These are phyloP conservation scores for Drosophila nr. perissopoda DNA, from an alignment of 2,888 invertebrate genomes.

Conservation along the genomic window DNA sequence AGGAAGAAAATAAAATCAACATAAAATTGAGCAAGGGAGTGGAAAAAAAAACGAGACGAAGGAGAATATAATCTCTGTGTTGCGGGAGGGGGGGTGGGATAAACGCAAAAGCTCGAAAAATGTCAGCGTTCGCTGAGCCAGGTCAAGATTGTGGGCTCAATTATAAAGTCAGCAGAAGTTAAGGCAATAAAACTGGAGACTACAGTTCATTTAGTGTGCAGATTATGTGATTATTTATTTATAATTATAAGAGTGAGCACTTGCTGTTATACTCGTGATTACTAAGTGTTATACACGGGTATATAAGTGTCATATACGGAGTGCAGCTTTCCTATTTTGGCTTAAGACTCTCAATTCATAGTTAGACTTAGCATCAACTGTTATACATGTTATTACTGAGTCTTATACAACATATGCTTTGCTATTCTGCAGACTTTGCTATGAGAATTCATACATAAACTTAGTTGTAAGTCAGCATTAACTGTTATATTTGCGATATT, in stretches of 20 bases:
- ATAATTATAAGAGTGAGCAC: background rate
- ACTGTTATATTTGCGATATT: background rate
- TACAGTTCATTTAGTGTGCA: constrained; percentile 6
- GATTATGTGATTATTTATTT: constrained; percentile 3
- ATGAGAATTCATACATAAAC: background rate
- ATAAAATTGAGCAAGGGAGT: background rate
- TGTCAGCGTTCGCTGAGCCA: constrained; percentile 13
- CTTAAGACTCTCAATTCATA: background rate
- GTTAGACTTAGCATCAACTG: background rate
- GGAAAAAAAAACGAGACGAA: constrained; percentile 4
- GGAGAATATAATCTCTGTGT: constrained; percentile 17
- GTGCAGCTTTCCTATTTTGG: too few relatives aligned
- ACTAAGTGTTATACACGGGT: background rate
- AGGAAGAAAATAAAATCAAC: constrained; percentile 1
- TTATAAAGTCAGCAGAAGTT: constrained; percentile 34
- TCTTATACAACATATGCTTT: background rate
- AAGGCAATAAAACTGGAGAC: constrained; percentile 16
- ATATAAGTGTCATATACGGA: background rate
- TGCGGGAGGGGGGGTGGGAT: background rate
- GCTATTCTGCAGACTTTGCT: background rate
- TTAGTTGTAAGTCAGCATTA: background rate
- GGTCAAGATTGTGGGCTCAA: constrained; percentile 26
- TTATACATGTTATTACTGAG: background rate
- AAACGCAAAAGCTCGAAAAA: constrained; percentile 23
- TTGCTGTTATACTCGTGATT: background rate